A percentile compares a stretch with the other conserved stretches of the same genome.
Evolutionary conservation across 2,888 invertebrate genomes (phyloP).

Genomic region (Herminia tarsipennalis): DNA sequence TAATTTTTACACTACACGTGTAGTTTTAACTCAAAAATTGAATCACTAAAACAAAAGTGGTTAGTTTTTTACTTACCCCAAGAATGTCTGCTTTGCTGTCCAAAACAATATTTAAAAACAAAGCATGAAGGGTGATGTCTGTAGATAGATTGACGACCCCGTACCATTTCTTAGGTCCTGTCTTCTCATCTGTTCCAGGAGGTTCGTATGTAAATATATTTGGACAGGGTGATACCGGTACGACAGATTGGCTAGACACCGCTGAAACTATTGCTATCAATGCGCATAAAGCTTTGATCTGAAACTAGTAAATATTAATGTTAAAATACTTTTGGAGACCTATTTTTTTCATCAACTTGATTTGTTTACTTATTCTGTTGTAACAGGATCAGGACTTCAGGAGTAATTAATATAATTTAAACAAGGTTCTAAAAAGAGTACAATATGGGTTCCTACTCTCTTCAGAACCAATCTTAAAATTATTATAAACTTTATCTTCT

Average conservation of each 20-base stretch:
- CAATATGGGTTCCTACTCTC: too few relatives aligned
- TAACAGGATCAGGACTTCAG: too few relatives aligned
- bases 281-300: conserved; percentile 24
- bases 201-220: conserved; percentile 84
- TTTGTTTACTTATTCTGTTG: too few relatives aligned
- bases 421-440: too few relatives aligned
- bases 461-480: too few relatives aligned
- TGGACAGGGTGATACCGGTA: conserved; percentile 81
- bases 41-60: too few relatives aligned
- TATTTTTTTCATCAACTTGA: too few relatives aligned
- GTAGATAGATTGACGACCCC: conserved; percentile 82
- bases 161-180: conserved; percentile 85
- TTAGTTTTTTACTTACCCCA: conserved; percentile 73
- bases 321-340: too few relatives aligned
- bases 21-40: neutral
- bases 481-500: too few relatives aligned
- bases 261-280: conserved; percentile 50
- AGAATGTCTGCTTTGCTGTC: conserved; percentile 84
- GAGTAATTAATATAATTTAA: too few relatives aligned
- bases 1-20: neutral
- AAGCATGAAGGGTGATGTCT: conserved; percentile 80
- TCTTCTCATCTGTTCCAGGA: conserved; percentile 43
- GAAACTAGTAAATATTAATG: conserved; percentile 6
- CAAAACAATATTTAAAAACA: conserved; percentile 84
- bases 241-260: conserved; percentile 42